Evolutionary conservation across 2,113 vertebrate genomes (phyloP), one percentile per base, ranked within the genome.

Genomic region (Sinocyclocheilus anshuiensis): DNA sequence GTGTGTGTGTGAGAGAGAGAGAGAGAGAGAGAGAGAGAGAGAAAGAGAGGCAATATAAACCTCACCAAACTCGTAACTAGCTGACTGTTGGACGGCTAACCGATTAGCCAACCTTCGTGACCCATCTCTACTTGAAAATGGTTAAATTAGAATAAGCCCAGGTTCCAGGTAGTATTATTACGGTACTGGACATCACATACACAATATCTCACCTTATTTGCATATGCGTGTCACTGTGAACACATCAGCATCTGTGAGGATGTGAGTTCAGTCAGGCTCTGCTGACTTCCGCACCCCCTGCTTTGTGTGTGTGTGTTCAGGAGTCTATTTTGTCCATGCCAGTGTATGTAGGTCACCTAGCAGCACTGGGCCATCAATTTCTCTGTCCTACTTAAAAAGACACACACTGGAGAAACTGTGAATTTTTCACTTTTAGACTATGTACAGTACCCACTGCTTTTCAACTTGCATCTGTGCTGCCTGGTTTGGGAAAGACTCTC

Each of bases 351-450:
- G 92, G 92, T 90, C 92, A 91, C 91, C 90, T 83, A 90, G 86
- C 90, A 90, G 91, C 87, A 87, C 88, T 87, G 89, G 90, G 87
- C 89, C 91, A 92, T 92, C 90, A 91, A 91, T 92, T 92, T 89
- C 82, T 86, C 87, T 92, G 91, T 88, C 92, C 91, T 92, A 91
- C 86, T 92, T 92, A 92, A 90, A 89, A 78, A 90, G 88, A 91
- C 83, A 86, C 86, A 88, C 86, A 90, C 85, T 90, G 81, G 85
- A 91, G 88, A 87, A 89, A 89, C 78, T 87, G 69, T 82, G 75
- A 86, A 80, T 90, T 86, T 86, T 88, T 87, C 76, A 88, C 86
- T 87, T 61, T 57, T 63, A 80, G 81, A 87, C 80, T 78, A 86
- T 86, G 67, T 81, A 59, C 57, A 61, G 57, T 61, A 86, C 45